phyloP scores from a whole-genome alignment of 2,888 invertebrate species.

The Acheta domesticus region DNA sequence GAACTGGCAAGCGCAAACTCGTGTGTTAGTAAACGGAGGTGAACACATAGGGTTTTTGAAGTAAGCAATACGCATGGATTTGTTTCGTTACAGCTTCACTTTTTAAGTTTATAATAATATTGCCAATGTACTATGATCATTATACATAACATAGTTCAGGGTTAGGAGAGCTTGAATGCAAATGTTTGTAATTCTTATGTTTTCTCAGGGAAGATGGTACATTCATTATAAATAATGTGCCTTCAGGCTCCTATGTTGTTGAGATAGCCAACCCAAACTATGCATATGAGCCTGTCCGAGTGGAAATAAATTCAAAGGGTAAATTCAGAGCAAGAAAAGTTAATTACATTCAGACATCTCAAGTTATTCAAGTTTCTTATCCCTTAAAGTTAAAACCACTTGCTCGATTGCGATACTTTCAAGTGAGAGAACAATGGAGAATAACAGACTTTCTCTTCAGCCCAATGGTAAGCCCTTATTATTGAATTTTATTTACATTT shows the following conservation, averaged over 20 bases:
- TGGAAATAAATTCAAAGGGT: constrained; percentile 96
- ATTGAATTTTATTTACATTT: not conserved
- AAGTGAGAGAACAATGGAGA: constrained; percentile 93
- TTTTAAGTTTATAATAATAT: constrained; percentile 23
- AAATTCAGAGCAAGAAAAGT: constrained; percentile 93
- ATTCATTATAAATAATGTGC: constrained; percentile 82
- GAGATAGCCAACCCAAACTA: constrained; percentile 89
- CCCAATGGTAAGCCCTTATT: constrained; percentile 70
- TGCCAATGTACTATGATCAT: no score
- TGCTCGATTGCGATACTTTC: constrained; percentile 82
- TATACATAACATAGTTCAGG: not conserved
- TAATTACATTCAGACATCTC: constrained; percentile 87
- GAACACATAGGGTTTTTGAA: constrained; percentile 79
- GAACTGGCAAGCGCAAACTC: constrained; percentile 74
- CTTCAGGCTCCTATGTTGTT: constrained; percentile 89
- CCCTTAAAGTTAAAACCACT: constrained; percentile 85
- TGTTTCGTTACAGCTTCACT: not conserved
- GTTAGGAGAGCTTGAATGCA: constrained; percentile 1
- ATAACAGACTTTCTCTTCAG: constrained; percentile 94
- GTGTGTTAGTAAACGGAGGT: constrained; percentile 82
- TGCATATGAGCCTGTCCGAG: constrained; percentile 88
- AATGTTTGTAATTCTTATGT: constrained; percentile 28
- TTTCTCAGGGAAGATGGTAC: constrained; percentile 77
- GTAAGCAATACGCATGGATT: constrained; percentile 44
- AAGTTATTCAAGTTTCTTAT: constrained; percentile 86